phyloP scores from a whole-genome alignment of 1,140 invertebrate genomes.

The Drepana arcuata region DNA sequence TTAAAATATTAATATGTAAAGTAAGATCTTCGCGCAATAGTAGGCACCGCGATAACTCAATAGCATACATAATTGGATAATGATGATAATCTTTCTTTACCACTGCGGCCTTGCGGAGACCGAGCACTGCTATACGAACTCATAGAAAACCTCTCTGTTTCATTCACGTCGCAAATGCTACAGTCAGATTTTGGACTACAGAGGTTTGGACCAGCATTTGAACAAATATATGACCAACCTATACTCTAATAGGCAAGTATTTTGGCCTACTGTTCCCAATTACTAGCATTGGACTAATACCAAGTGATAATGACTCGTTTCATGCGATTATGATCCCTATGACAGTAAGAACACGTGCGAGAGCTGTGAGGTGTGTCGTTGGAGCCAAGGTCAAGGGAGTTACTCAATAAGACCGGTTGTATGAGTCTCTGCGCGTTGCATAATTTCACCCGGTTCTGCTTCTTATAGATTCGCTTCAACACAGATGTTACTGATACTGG shows the following conservation, averaged over 20 bases:
- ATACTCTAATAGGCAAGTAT: constrained; percentile 27
- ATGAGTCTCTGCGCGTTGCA: constrained; percentile 19
- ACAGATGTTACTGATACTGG: too few species aligned
- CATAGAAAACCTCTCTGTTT: too few species aligned
- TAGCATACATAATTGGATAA: constrained; percentile 55
- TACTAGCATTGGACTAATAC: constrained; percentile 56
- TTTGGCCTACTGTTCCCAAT: constrained; percentile 56
- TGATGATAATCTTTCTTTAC: constrained; percentile 40
- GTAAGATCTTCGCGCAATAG: too few species aligned
- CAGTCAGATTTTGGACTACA: too few species aligned
- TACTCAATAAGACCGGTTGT: constrained; percentile 37
- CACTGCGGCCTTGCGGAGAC: constrained; percentile 37
- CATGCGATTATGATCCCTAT: constrained; percentile 41
- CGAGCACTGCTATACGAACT: too few species aligned
- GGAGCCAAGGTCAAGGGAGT: constrained; percentile 55
- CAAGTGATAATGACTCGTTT: constrained; percentile 52
- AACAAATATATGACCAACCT: constrained; percentile 9
- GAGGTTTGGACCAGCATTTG: too few species aligned
- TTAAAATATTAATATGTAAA: too few species aligned
- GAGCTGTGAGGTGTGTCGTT: constrained; percentile 11
- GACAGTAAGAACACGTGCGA: constrained; percentile 24
- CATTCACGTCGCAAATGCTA: too few species aligned
- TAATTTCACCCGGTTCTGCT: constrained; percentile 21
- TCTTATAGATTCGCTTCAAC: too few species aligned
- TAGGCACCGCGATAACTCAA: constrained; percentile 31